phyloP scores from a whole-genome alignment of 2,888 invertebrate genomes.

The Lasioglossum leucozonium region DNA sequence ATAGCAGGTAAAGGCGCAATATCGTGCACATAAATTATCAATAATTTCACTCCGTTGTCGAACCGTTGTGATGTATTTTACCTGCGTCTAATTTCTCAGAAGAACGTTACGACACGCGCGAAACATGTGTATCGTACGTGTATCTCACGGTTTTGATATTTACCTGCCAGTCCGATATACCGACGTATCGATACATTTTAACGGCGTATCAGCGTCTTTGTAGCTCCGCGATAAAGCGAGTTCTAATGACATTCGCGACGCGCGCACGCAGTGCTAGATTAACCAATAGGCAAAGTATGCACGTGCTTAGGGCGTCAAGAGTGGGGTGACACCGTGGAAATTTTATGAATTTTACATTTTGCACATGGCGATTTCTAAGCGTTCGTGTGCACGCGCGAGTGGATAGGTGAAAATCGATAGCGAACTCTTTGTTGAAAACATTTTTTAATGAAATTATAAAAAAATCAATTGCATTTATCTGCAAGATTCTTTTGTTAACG shows the following conservation, averaged over 20 bases:
- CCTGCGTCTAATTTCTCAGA: not conserved
- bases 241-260: not conserved
- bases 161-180: not conserved
- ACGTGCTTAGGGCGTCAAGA: too few species aligned
- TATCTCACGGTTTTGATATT: not conserved
- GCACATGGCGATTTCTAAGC: too few species aligned
- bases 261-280: not conserved
- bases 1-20: not conserved
- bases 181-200: not conserved
- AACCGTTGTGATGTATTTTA: not conserved
- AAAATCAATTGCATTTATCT: too few species aligned
- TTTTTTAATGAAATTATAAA: too few species aligned
- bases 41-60: not conserved
- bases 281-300: too few species aligned
- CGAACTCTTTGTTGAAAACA: not conserved
- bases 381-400: too few species aligned
- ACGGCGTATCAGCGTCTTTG: not conserved
- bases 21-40: not conserved
- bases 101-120: not conserved
- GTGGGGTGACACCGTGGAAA: not conserved
- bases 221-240: not conserved
- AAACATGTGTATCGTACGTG: not conserved
- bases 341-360: not conserved
- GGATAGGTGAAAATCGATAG: too few species aligned
- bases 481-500: too few species aligned